A percentile compares a stretch with the other conserved stretches of the same genome.
Evolutionary conservation across 1,140 invertebrate genomes (phyloP).

Genomic region (Drosophila teissieri): DNA sequence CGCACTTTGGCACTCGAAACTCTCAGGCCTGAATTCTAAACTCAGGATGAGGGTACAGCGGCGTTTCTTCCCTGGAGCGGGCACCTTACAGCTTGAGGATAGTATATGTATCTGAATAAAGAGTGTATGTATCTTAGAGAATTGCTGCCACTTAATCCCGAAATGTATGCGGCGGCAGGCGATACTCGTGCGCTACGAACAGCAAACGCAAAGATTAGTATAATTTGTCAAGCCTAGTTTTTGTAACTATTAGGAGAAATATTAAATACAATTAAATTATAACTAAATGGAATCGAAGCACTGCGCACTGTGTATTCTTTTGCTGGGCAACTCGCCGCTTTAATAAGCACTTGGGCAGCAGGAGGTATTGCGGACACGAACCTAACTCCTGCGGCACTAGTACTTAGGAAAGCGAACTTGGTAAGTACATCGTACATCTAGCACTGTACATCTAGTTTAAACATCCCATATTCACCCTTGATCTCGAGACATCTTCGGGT

Average conservation of each 20-base stretch:
- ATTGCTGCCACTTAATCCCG: slow-evolving; percentile 56
- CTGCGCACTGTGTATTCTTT: slow-evolving; percentile 6
- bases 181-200: slow-evolving; percentile 16
- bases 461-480: slow-evolving; percentile 33
- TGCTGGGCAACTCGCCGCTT: slow-evolving; percentile 73
- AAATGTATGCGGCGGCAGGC: slow-evolving; percentile 46
- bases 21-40: background rate
- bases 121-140: slow-evolving; percentile 58
- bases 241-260: slow-evolving; percentile 75
- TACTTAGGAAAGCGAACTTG: slow-evolving; percentile 84
- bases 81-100: slow-evolving; percentile 39
- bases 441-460: background rate
- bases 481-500: slow-evolving; percentile 7
- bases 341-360: slow-evolving; percentile 85
- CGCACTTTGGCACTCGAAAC: background rate
- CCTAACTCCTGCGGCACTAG: slow-evolving; percentile 85
- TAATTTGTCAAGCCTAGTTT: slow-evolving; percentile 77
- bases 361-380: slow-evolving; percentile 77
- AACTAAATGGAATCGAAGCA: slow-evolving; percentile 52
- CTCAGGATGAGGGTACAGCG: background rate
- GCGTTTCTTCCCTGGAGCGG: slow-evolving; percentile 26
- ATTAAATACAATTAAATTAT: slow-evolving; percentile 74
- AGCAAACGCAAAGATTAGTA: slow-evolving; percentile 75
- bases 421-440: slow-evolving; percentile 27
- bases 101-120: slow-evolving; percentile 47